Evolutionary conservation across 2,888 invertebrate genomes (phyloP), one percentile per base, ranked within the genome.

Genomic region (Drosophila pseudotakahashii): DNA sequence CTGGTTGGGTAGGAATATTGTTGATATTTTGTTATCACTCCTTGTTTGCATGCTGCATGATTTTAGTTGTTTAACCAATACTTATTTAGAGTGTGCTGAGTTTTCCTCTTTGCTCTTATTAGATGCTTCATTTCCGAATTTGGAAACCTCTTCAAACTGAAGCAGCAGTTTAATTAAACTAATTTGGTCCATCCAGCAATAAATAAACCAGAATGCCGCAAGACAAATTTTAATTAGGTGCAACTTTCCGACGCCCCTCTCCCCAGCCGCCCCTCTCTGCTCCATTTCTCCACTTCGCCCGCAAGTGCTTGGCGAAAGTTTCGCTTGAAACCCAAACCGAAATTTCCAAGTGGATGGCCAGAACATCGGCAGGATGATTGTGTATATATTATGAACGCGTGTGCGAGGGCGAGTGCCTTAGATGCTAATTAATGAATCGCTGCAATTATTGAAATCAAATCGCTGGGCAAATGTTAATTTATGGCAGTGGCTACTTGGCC

Each of bases 401-500:
- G 51, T 19, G 48, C 63, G 66, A 73, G 66, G 66, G 64, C 54
- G 70, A 76, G 67, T 72, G 69, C 55, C 54, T 72, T 69, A 67
- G 76, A 74, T 79, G 77, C 66, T 88, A 84, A 88, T 84, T 84
- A 85, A 84, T 88, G 85, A 78, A 84, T 84, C 69, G 86, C 60
- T 52, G 58, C 81, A 84, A 87, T 85, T 79, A 83, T 85, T 81
- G 78, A 79, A 85, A 85, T 88, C 76, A 76, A 82, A 78, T 83
- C 76, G 76, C 39, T 60, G 58, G 55, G 75, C 68, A 82, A 79
- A 70, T 52, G 79, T 66, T 79, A 85, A 85, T 85, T 79, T 88
- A 88, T 79, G 59, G 74, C 52, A 60, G 19, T 7, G 47, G 39
- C 23, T 37, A 26, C 52, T 44, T 57, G 57, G 70, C 75, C 69